Evolutionary conservation across 2,797 vertebrate species (phyloP).

Genomic region (Prionace glauca): DNA sequence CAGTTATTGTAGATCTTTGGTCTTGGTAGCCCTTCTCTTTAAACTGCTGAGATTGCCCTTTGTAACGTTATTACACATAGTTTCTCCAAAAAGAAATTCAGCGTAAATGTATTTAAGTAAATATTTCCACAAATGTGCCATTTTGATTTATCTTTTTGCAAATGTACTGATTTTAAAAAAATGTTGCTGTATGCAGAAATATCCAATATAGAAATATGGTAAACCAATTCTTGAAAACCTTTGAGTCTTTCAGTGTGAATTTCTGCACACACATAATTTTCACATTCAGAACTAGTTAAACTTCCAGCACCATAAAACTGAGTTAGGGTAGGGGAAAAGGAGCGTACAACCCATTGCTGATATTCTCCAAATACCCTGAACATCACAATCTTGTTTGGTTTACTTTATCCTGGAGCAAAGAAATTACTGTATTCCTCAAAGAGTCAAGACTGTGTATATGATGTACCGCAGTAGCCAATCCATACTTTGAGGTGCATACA

Average conservation of each 20-base stretch:
- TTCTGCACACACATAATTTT: not conserved
- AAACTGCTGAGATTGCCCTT: too few relatives aligned
- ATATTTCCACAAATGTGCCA: not conserved
- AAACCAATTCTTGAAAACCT: not conserved
- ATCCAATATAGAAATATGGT: not conserved
- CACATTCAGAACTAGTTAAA: not conserved
- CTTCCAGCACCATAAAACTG: not conserved
- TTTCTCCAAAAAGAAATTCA: not conserved
- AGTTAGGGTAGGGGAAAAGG: not conserved
- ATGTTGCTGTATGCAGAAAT: not conserved
- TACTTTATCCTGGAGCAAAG: not conserved
- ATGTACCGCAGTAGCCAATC: slow-evolving; percentile 18
- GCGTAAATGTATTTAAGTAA: not conserved
- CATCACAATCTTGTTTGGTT: slow-evolving; percentile 25
- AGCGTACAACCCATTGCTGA: not conserved
- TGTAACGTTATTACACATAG: too few relatives aligned
- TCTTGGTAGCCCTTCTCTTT: too few relatives aligned
- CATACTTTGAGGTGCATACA: slow-evolving; percentile 13
- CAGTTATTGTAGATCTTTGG: too few relatives aligned
- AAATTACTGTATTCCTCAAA: slow-evolving; percentile 4
- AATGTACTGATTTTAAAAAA: not conserved
- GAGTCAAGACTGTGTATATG: not conserved
- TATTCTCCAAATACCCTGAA: not conserved
- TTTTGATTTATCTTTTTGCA: not conserved
- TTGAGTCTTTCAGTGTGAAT: not conserved